These are phyloP conservation scores for Siphlonurus alternatus DNA, from an alignment of 2,888 invertebrate species.

Conservation along the genomic window DNA sequence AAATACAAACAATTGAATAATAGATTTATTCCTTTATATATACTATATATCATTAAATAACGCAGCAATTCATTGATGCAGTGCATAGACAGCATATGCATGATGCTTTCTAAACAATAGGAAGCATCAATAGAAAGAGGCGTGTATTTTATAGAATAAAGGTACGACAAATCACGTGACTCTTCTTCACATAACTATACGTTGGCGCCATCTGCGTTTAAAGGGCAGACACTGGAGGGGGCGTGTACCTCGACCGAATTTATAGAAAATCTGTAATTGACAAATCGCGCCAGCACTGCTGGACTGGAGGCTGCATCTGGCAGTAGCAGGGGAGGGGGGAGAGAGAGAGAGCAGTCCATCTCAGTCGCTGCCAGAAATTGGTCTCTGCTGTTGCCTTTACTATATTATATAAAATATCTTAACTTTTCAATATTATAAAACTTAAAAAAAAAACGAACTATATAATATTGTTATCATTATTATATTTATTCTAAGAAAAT, in stretches of 20 bases:
- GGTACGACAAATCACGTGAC: background rate
- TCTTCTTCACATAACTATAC: background rate
- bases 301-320: background rate
- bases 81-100: too few species aligned
- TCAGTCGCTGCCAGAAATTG: background rate
- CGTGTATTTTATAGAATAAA: background rate
- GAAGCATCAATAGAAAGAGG: background rate
- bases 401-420: too few species aligned
- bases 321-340: background rate
- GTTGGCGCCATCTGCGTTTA: background rate
- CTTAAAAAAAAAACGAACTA: too few species aligned
- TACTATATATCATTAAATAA: too few species aligned
- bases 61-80: too few species aligned
- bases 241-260: background rate
- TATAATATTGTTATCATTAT: too few species aligned
- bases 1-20: too few species aligned
- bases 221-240: background rate
- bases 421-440: too few species aligned
- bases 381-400: background rate
- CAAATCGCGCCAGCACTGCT: background rate
- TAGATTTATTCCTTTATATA: too few species aligned
- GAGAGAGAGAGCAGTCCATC: background rate
- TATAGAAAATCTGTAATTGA: constrained; percentile 2
- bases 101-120: background rate
- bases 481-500: too few species aligned